Evolutionary conservation across 30 jellyfish, hydroid and myxozoan species (phyloP), one percentile per base, ranked within the genome.

Genomic region (Pseudorhiza aurosa): DNA sequence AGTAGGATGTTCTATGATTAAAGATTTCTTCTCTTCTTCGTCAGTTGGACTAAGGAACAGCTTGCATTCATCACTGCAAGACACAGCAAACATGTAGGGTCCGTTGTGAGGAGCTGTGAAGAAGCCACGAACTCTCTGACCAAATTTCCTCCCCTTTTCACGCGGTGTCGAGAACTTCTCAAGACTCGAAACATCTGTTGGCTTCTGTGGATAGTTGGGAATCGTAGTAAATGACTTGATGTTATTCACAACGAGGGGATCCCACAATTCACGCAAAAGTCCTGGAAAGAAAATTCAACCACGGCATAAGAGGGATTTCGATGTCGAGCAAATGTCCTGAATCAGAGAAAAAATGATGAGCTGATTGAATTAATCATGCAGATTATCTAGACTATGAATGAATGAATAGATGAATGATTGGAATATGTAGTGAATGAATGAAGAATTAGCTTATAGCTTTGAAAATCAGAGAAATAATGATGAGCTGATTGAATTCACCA

Each of bases 51-150:
- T 93, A 35, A 93, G 74, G 15, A 77, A 73, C 75, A 93, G 74
- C 59, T 81, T 67, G 64, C 99, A 93, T 47, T 93, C 97, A 53
- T 93, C 97, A 44, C 92, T 80, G 76, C 99, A 93, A 0, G 99
- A 93, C 40, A 89, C 89, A 2, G 97, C 99, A 75, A 93, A 93
- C 87, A 93, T 93, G 80, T 93, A 93, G 19, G 72, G 79, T 6
- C 99, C 99, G 49, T 81, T 70, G 32, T 79, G 96, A 8, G 96
- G 96, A 2, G 99, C 97, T 12, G 88, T 77, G 81, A 93, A 93
- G 58, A 46, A 93, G 1, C 99, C 99, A 36, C 81, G 80, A 14
- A 93, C 32, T 65, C 97, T 69, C 80, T 93, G 99, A 6, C 96
- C 96, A 67, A 72, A 86, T 36, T 79, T 85, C 68, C 51, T 68